Percentiles rank a stretch among this genome's conserved stretches.
These are phyloP conservation scores for Pagrus major DNA, from an alignment of 2,113 vertebrate species.

Conservation along the genomic window DNA sequence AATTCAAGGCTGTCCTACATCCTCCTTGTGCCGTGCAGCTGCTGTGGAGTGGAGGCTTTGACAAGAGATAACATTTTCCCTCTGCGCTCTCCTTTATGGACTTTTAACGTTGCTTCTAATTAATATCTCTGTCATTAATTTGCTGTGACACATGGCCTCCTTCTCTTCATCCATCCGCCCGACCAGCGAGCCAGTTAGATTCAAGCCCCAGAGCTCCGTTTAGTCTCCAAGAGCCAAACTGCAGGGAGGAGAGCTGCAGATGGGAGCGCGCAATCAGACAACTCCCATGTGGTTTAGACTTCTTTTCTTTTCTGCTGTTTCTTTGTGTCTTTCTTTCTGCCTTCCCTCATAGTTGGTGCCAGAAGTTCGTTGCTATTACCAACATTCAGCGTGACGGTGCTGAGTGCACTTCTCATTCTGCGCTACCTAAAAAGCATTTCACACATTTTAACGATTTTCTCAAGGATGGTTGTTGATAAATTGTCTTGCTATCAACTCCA, in stretches of 20 bases:
- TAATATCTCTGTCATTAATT: slow-evolving; percentile 82
- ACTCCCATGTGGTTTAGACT: slow-evolving; percentile 13
- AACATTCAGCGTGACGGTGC: slow-evolving; percentile 4
- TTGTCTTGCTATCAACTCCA: slow-evolving; percentile 38
- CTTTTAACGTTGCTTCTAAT: slow-evolving; percentile 81
- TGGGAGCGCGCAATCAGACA: slow-evolving; percentile 10
- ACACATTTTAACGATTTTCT: slow-evolving; percentile 60
- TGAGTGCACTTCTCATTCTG: slow-evolving; percentile 53
- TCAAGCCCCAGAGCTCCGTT: slow-evolving; percentile 53
- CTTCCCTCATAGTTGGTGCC: background rate
- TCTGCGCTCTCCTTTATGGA: slow-evolving; percentile 71
- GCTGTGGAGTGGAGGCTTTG: slow-evolving; percentile 42
- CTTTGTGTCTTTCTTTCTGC: background rate
- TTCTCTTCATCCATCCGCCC: slow-evolving; percentile 52
- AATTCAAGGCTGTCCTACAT: slow-evolving; percentile 75
- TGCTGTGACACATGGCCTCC: slow-evolving; percentile 74
- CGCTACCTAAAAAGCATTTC: slow-evolving; percentile 43
- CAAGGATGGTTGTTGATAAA: slow-evolving; percentile 59
- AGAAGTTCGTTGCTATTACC: slow-evolving; percentile 29
- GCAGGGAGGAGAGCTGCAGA: slow-evolving; percentile 22
- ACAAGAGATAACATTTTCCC: slow-evolving; percentile 69
- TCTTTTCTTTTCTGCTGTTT: slow-evolving; percentile 17
- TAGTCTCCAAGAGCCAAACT: slow-evolving; percentile 48
- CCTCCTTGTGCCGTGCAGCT: slow-evolving; percentile 38
- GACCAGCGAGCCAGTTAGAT: slow-evolving; percentile 47